Percentiles rank a stretch among this genome's conserved stretches.
Evolutionary conservation across 2,797 vertebrate genomes (phyloP).

Genomic region (Gallirallus australis): DNA sequence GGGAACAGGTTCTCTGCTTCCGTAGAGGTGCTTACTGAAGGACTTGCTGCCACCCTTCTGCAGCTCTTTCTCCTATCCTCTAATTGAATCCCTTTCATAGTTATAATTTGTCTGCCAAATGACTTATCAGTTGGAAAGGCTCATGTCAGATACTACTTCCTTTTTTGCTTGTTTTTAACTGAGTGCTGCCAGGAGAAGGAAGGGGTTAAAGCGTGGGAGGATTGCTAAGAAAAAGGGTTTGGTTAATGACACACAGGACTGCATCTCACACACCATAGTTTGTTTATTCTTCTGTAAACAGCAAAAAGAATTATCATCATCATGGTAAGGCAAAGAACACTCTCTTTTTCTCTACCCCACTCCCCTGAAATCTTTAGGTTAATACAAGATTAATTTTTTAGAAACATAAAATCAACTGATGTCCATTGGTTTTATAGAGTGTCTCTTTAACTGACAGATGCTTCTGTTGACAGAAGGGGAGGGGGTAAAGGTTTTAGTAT

Average conservation of each 20-base stretch:
- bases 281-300: conserved; percentile 69
- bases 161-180: conserved; percentile 46
- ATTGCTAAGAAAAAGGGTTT: conserved; percentile 62
- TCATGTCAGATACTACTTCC: conserved; percentile 43
- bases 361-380: conserved; percentile 20
- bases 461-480: conserved; percentile 39
- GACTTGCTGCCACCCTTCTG: conserved; percentile 73
- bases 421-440: neutral
- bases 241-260: conserved; percentile 57
- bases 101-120: conserved; percentile 62
- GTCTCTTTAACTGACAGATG: conserved; percentile 14
- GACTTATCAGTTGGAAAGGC: conserved; percentile 52
- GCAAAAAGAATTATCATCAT: conserved; percentile 70
- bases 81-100: conserved; percentile 58
- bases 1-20: conserved; percentile 59
- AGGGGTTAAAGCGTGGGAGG: conserved; percentile 66
- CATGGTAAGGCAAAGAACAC: conserved; percentile 78
- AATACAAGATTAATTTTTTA: neutral
- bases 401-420: neutral
- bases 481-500: conserved; percentile 42
- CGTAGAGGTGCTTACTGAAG: conserved; percentile 69
- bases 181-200: conserved; percentile 39
- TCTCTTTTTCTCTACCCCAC: neutral
- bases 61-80: conserved; percentile 65
- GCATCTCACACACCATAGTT: conserved; percentile 42